Evolutionary conservation across 2,113 vertebrate species (phyloP).

Genomic region (Urocitellus parryii): DNA sequence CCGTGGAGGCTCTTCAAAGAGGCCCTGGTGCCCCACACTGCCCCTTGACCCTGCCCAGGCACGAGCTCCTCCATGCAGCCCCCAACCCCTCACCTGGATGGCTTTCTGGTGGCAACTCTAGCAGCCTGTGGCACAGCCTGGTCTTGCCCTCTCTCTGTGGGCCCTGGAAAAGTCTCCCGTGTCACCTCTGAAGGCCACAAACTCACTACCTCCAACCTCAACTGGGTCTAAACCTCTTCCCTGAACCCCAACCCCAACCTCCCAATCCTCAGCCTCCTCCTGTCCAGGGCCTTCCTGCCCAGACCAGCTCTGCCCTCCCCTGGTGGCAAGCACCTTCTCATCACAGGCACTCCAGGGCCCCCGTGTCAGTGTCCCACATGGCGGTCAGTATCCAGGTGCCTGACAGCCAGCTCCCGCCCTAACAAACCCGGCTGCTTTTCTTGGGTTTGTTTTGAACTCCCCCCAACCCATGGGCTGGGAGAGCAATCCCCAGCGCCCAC

Average conservation of each 20-base stretch:
- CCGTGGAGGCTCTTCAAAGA: background rate
- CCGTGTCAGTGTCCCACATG: background rate
- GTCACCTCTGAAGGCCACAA: background rate
- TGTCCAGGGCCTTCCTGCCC: background rate
- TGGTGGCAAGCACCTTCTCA: background rate
- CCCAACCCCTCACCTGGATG: background rate
- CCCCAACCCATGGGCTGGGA: background rate
- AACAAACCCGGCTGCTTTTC: background rate
- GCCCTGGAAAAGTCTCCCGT: background rate
- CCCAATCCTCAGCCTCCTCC: accelerated
- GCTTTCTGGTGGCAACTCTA: background rate
- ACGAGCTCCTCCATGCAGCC: no score
- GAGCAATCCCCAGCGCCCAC: background rate
- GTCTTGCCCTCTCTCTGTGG: background rate
- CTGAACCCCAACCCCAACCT: background rate
- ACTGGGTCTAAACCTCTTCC: background rate
- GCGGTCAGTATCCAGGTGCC: background rate
- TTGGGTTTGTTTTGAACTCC: background rate
- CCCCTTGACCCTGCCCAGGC: no score
- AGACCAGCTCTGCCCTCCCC: background rate
- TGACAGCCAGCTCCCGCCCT: background rate
- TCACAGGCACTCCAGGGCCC: background rate
- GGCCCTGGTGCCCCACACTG: no score
- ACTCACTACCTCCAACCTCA: background rate
- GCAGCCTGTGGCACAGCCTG: background rate